Conservation (phyloP, 1,140 invertebrate species). For the Dreissena polymorpha region DNA sequence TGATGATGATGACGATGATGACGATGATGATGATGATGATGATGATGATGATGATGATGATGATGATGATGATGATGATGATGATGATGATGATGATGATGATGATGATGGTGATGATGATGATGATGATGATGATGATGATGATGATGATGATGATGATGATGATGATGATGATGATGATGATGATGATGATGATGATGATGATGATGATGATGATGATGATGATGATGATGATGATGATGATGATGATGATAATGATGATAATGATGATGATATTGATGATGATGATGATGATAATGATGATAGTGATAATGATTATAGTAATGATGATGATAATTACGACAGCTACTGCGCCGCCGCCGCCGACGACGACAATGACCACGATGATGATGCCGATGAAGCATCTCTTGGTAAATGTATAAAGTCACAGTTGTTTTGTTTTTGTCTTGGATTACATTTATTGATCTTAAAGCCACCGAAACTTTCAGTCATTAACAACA, state of each 20-base stretch:
- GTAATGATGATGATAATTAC: neutral
- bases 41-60: conserved; percentile 2
- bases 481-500: too few relatives aligned
- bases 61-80: too few relatives aligned
- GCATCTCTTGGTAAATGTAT: too few relatives aligned
- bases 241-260: conserved; percentile 39
- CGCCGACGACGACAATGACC: neutral
- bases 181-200: neutral
- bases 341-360: neutral
- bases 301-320: too few relatives aligned
- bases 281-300: conserved; percentile 19
- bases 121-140: conserved; percentile 4
- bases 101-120: neutral
- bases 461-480: too few relatives aligned
- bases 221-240: conserved; percentile 35
- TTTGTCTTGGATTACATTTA: too few relatives aligned
- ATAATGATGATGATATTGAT: neutral
- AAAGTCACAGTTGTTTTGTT: too few relatives aligned
- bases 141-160: conserved; percentile 2
- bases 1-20: conserved; percentile 3
- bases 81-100: neutral
- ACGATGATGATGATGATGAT: conserved; percentile 1
- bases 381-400: neutral
- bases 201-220: conserved; percentile 10
- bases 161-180: neutral